These are phyloP conservation scores for Lagria hirta DNA, from an alignment of 2,888 invertebrate genomes.

Conservation along the genomic window DNA sequence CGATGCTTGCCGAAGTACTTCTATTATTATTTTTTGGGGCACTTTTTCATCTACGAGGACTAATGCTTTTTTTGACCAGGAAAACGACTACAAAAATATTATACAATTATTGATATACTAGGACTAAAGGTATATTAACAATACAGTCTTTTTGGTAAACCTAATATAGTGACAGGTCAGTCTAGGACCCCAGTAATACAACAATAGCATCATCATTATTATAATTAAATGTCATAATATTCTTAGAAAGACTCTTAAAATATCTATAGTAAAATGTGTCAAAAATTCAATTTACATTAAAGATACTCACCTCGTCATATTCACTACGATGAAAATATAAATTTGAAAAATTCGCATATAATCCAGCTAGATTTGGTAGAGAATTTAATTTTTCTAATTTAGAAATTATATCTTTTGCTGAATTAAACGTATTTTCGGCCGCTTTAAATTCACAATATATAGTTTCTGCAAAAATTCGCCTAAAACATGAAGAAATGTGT, in stretches of 20 bases:
- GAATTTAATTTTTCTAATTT: constrained; percentile 55
- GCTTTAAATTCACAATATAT: constrained; percentile 77
- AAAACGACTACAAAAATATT: constrained; percentile 58
- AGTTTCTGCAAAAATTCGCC: constrained; percentile 82
- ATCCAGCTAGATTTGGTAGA: constrained; percentile 63
- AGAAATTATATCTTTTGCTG: constrained; percentile 59
- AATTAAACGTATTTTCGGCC: constrained; percentile 71
- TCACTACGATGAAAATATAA: constrained; percentile 83
- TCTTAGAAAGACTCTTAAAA: too few species aligned
- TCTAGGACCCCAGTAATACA: too few species aligned
- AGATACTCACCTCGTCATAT: constrained; percentile 70
- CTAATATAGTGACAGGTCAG: too few species aligned
- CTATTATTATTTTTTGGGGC: constrained; percentile 72
- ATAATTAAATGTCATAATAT: too few species aligned
- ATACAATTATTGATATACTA: constrained; percentile 12
- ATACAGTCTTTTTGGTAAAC: too few species aligned
- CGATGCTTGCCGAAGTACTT: constrained; percentile 82
- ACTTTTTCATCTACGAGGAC: constrained; percentile 64
- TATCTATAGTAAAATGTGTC: too few species aligned
- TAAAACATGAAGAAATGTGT: constrained; percentile 49
- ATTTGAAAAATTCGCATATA: constrained; percentile 81
- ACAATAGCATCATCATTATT: too few species aligned
- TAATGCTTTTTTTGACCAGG: constrained; percentile 78
- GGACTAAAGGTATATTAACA: not conserved
- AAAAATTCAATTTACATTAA: not conserved